Evolutionary conservation across 2,113 vertebrate species (phyloP), one percentile per base, ranked within the genome.

Genomic region (Notothenia rossii): DNA sequence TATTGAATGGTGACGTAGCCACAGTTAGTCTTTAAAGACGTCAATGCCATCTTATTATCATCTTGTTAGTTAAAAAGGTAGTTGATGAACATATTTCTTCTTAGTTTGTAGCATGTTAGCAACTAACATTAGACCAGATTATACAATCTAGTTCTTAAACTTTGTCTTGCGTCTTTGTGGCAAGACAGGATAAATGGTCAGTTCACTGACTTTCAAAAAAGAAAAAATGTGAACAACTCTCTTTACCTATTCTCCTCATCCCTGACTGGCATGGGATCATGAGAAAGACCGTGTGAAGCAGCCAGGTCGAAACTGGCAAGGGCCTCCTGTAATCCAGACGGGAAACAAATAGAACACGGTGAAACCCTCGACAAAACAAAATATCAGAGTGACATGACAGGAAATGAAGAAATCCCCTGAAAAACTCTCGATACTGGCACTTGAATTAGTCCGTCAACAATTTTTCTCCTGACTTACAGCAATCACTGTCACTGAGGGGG

Each of bases 251-350:
- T 93, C 75, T 90, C 90, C 72, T 88, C 70, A 45, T 93, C 77
- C 72, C 75, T 84, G 68, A 77, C 63, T 72, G 92, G 94, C 92
- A 92, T 91, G 77, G 91, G 88, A 86, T 94, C 90, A 70, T 90
- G 86, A 63, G 91, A 92, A 71, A 91, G 65, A 22, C 93, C 81
- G 15, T 93, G 89, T 33, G 86, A 85, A 25, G 84, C 86, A 18
- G 49, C 56, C 51, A 94, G 81, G 86, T 94, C 91, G 76, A 90
- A 83, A 79, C 93, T 94, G 58, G 92, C 92, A 46, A 70, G 84
- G 58, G 84, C 72, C 51, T 94, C 92, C 93, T 94, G 86, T 54
- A 94, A 95, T 93, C 92, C 88, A 93, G 92, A 95, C 95, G 95
- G 76, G 74, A 69, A 86, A 88, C 53, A 87, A 81, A 78, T 68